Evolutionary conservation across 2,113 vertebrate species (phyloP).

Genomic region (Psephotus haematonotus): DNA sequence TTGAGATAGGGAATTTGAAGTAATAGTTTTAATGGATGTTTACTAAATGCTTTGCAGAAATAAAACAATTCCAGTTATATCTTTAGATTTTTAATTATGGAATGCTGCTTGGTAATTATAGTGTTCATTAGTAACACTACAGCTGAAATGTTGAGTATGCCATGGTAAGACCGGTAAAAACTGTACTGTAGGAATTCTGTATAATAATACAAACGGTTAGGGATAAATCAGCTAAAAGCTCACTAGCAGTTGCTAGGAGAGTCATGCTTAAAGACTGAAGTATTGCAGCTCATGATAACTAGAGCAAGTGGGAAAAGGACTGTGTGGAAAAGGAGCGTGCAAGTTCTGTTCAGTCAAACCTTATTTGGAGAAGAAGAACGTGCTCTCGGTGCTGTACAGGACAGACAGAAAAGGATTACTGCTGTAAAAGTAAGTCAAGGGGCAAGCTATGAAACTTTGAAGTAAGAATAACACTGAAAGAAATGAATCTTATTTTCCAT

Average conservation of each 20-base stretch:
- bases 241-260: neutral
- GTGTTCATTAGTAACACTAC: neutral
- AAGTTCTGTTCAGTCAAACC: conserved; percentile 9
- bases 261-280: neutral
- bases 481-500: neutral
- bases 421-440: neutral
- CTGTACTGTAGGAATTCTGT: neutral
- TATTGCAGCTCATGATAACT: neutral
- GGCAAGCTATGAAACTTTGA: neutral
- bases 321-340: neutral
- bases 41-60: neutral
- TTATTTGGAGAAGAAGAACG: conserved; percentile 51
- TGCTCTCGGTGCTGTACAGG: neutral
- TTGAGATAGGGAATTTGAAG: neutral
- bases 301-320: conserved; percentile 17
- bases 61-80: neutral
- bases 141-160: neutral
- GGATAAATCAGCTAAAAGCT: neutral
- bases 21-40: neutral
- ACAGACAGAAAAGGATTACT: neutral
- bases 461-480: neutral
- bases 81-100: neutral
- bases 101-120: neutral
- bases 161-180: neutral
- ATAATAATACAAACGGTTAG: neutral